Evolutionary conservation across 2,797 vertebrate genomes (phyloP).

Genomic region (Kryptopterus vitreolus): DNA sequence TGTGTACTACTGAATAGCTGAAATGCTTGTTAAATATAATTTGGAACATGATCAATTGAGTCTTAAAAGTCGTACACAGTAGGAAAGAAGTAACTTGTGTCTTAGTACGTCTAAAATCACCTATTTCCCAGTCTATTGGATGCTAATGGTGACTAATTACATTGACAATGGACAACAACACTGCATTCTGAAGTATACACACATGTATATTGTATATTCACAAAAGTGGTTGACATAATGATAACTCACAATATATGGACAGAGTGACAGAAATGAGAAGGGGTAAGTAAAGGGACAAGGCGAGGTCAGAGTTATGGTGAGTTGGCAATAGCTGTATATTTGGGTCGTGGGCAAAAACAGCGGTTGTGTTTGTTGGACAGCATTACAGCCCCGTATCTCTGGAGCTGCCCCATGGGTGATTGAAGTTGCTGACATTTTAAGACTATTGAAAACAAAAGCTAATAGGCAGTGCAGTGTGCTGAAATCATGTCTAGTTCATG

Average conservation of each 20-base stretch:
- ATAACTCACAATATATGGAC: conserved; percentile 52
- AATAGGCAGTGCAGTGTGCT: conserved; percentile 84
- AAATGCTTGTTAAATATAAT: background rate
- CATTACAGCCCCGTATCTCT: conserved; percentile 37
- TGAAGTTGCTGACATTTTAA: conserved; percentile 96
- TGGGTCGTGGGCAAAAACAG: conserved; percentile 13
- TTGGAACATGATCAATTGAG: background rate
- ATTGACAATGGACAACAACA: conserved; percentile 51
- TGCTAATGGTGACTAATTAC: background rate
- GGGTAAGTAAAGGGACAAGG: conserved; percentile 43
- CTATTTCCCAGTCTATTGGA: background rate
- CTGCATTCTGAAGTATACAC: conserved; percentile 59
- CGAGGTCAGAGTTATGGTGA: conserved; percentile 29
- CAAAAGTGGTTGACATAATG: conserved; percentile 52
- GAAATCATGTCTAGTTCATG: conserved; percentile 97
- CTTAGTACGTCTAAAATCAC: background rate
- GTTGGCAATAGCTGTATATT: conserved; percentile 14
- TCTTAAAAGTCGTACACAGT: background rate
- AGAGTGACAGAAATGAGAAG: conserved; percentile 54
- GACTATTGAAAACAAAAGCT: conserved; percentile 93
- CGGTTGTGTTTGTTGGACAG: conserved; percentile 31
- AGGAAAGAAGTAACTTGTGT: background rate
- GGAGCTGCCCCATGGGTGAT: conserved; percentile 83
- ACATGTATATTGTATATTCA: conserved; percentile 57
- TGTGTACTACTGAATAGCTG: background rate